Evolutionary conservation across 2,888 invertebrate genomes (phyloP).

Genomic region (Sesamia inferens): DNA sequence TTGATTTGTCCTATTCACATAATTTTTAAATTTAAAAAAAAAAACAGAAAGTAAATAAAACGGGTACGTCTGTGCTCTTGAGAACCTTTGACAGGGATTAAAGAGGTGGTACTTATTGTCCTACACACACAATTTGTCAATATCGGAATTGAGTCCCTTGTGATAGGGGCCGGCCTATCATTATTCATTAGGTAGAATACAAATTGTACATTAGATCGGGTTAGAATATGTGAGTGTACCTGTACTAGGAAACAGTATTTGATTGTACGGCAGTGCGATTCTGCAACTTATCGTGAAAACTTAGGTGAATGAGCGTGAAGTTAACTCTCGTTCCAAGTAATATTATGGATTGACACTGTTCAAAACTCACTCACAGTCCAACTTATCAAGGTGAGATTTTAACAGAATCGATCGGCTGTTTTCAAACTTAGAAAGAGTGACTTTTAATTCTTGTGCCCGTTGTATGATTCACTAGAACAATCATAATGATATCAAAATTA

Average conservation of each 20-base stretch:
- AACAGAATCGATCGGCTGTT: no score
- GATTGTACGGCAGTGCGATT: background rate
- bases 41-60: background rate
- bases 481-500: no score
- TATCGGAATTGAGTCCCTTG: slow-evolving; percentile 13
- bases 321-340: no score
- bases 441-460: no score
- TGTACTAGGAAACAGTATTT: background rate
- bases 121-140: slow-evolving; percentile 17
- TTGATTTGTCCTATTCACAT: slow-evolving; percentile 64
- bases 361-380: no score
- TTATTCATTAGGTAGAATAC: slow-evolving; percentile 37
- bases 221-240: background rate
- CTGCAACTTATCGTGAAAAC: no score
- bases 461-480: no score
- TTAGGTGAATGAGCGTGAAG: no score
- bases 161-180: slow-evolving; percentile 1
- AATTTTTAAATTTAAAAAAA: background rate
- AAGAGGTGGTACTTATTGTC: slow-evolving; percentile 17
- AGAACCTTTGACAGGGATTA: slow-evolving; percentile 10
- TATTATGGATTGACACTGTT: no score
- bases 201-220: slow-evolving; percentile 10
- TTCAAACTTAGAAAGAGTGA: no score
- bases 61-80: background rate
- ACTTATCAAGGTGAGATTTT: no score